Base-by-base conservation (phyloP, 2,113 vertebrate species). In the Malurus cyaneus region DNA sequence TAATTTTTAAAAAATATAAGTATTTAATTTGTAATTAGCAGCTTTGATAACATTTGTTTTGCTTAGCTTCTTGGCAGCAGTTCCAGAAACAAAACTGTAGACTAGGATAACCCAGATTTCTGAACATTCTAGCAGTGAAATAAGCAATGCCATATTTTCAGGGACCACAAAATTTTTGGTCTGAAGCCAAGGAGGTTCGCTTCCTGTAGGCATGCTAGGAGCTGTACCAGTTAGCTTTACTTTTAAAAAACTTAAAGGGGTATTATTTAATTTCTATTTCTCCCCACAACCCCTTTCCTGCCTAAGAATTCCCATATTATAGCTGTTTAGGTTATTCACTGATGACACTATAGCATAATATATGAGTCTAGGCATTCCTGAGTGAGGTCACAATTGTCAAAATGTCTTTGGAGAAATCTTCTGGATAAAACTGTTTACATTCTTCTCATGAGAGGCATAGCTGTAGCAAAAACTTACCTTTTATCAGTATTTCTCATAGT, bases 261-360 rank as follows among this genome's bases (percentile, higher is more conserved):
- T 50, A 14, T 46, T 50, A 14, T 53, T 72, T 73, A 0, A n/a
- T 6, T 76, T 26, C 1, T 20, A 5, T 67, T 42, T 5, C 47
- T 50, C 11, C 13, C 10, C 9, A 39, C 8, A 2, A 1, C 3
- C 6, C 15, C 5, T 1, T 0, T 1, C 6, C 11, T 6, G 4
- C 32, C 12, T 3, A 46, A 53, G 12, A 31, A 47, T 73, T 88
- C 46, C 5, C 12, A 14, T 39, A 18, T 39, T 65, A 26, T 29
- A 69, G 49, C 39, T 32, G 2, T 5, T 44, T 14, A 21, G 2
- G 50, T 42, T 67, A 23, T 78, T 23, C 19, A 32, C 2, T 69
- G n/a, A 39, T 64, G 36, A 69, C 79, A 69, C 9, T 36, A 2
- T 60, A 67, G 2, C 8, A 44, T 5, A 34, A 14, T 46, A 32